Conservation (phyloP, 64 coral and sea anemone species). For the Montipora capricornis region DNA sequence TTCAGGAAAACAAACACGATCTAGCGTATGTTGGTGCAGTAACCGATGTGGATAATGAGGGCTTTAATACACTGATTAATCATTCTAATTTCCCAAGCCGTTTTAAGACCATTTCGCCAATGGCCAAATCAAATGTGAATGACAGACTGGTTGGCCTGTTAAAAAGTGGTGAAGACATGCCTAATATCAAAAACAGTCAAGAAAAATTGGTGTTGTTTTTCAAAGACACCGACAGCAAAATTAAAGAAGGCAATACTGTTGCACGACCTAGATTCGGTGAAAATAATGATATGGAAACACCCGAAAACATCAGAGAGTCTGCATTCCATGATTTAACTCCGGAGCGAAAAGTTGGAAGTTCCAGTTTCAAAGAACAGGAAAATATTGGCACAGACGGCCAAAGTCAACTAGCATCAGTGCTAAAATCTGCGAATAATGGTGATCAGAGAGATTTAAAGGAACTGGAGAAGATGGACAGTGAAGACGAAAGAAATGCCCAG, state of each 20-base stretch:
- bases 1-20: slow-evolving; percentile 26
- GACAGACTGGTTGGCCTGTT: not conserved
- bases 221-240: not conserved
- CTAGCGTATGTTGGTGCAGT: not conserved
- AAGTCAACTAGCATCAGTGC: slow-evolving; percentile 19
- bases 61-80: not conserved
- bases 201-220: not conserved
- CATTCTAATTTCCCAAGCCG: not conserved
- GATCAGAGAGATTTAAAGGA: slow-evolving; percentile 44
- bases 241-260: not conserved
- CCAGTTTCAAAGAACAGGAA: slow-evolving; percentile 7
- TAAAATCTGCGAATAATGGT: slow-evolving; percentile 8
- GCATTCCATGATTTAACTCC: slow-evolving; percentile 10
- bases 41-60: not conserved
- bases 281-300: not conserved
- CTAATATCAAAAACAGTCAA: not conserved
- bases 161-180: not conserved
- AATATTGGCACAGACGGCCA: slow-evolving; percentile 43
- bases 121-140: not conserved
- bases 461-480: slow-evolving; percentile 9
- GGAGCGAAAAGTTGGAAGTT: not conserved
- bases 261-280: not conserved
- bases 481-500: slow-evolving; percentile 23
- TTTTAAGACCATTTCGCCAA: not conserved
- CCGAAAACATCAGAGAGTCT: not conserved